These are phyloP conservation scores for Palythoa heliodiscus DNA, from an alignment of 92 coral and sea anemone genomes.

Conservation along the genomic window DNA sequence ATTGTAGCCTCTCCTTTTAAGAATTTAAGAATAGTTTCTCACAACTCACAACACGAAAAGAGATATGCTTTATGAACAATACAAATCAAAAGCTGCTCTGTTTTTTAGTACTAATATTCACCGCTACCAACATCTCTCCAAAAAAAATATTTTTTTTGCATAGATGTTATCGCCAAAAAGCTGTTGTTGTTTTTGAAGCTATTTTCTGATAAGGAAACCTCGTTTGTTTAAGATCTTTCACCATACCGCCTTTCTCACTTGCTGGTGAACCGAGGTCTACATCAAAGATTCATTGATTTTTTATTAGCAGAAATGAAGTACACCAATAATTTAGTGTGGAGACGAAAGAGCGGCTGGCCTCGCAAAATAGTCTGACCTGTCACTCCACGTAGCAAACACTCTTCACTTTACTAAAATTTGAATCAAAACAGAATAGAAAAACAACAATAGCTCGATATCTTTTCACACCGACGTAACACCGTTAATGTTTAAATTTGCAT, in stretches of 20 bases:
- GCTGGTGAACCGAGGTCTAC: background rate
- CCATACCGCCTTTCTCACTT: conserved; percentile 1
- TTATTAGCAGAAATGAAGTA: background rate
- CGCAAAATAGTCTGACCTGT: background rate
- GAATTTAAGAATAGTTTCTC: no score
- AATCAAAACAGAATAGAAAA: background rate
- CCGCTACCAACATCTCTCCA: background rate
- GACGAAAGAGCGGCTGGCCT: conserved; percentile 1
- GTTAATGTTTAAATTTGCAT: conserved; percentile 36
- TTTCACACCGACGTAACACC: conserved; percentile 12
- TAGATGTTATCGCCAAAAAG: conserved; percentile 11
- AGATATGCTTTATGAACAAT: no score
- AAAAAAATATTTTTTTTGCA: conserved; percentile 10
- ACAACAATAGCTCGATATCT: background rate
- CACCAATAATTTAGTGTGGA: conserved; percentile 17
- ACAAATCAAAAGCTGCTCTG: background rate
- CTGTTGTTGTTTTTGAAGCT: background rate
- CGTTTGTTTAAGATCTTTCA: background rate
- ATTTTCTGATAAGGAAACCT: background rate
- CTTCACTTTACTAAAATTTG: conserved; percentile 5
- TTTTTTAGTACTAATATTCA: background rate
- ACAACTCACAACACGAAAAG: no score
- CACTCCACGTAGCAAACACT: background rate
- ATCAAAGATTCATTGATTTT: conserved; percentile 24
- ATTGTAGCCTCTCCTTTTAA: no score